These are phyloP conservation scores for Chrysina gloriosa DNA, from an alignment of 2,888 invertebrate species.

Conservation along the genomic window DNA sequence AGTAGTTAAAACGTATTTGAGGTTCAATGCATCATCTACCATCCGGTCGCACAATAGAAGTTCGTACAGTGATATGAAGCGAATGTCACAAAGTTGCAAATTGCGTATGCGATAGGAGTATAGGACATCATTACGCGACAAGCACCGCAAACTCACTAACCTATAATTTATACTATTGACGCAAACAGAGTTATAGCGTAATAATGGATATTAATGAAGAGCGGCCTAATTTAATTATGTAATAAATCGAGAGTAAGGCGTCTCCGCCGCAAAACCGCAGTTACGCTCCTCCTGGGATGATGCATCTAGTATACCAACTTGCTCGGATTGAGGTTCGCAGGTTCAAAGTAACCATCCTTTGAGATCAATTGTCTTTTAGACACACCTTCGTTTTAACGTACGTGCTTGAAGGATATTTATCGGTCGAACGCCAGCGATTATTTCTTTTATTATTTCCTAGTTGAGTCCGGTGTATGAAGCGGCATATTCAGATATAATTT, in stretches of 20 bases:
- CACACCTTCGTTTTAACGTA: conserved; percentile 27
- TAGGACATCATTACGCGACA: conserved; percentile 35
- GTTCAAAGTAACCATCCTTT: too few relatives aligned
- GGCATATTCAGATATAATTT: too few relatives aligned
- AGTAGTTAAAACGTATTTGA: not conserved
- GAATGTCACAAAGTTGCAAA: conserved; percentile 27
- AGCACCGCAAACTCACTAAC: conserved; percentile 35
- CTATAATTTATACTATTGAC: conserved; percentile 52
- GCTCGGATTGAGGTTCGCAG: conserved; percentile 18
- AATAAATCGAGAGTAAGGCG: conserved; percentile 54
- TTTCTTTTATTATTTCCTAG: conserved; percentile 26
- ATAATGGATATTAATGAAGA: conserved; percentile 59
- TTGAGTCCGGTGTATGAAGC: not conserved
- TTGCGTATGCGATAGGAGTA: conserved; percentile 34
- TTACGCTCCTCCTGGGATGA: conserved; percentile 48
- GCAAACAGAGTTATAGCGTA: conserved; percentile 52
- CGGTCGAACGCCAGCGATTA: conserved; percentile 1
- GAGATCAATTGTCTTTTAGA: conserved; percentile 25
- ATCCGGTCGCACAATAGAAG: conserved; percentile 4
- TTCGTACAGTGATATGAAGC: not conserved
- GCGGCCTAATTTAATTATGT: conserved; percentile 57
- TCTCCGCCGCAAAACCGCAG: conserved; percentile 47
- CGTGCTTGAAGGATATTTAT: conserved; percentile 32
- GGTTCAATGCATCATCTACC: not conserved
- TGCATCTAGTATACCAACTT: conserved; percentile 41